A percentile compares a stretch with the other conserved stretches of the same genome.
phyloP scores from a whole-genome alignment of 2,797 vertebrate species.

The Caiman crocodilus region DNA sequence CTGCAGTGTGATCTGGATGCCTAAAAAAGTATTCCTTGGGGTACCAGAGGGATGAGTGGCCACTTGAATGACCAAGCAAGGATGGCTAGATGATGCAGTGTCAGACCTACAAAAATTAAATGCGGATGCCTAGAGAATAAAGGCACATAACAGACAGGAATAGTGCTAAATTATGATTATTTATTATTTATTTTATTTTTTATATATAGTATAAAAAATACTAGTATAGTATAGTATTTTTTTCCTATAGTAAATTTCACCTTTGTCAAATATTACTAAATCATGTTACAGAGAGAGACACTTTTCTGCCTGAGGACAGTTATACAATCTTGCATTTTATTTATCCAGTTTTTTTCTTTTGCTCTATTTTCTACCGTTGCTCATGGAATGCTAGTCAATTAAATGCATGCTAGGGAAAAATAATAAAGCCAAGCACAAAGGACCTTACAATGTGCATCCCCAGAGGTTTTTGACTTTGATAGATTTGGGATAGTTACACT shows the following conservation, averaged over 20 bases:
- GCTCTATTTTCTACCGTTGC: not conserved
- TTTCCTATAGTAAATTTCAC: not conserved
- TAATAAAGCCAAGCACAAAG: not conserved
- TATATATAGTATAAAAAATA: too few species aligned
- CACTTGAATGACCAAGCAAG: too few species aligned
- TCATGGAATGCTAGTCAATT: not conserved
- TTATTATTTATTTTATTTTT: too few species aligned
- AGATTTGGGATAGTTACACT: not conserved
- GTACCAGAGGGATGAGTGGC: too few species aligned
- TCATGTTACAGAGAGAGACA: not conserved
- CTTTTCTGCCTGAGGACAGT: not conserved
- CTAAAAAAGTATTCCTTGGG: too few species aligned
- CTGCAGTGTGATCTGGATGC: too few species aligned
- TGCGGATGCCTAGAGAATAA: too few species aligned
- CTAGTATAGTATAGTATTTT: too few species aligned
- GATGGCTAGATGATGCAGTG: too few species aligned
- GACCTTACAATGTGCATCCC: rapidly evolving
- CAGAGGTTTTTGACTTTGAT: not conserved
- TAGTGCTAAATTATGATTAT: too few species aligned
- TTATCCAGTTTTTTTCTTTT: not conserved
- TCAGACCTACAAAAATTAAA: too few species aligned
- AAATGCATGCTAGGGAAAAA: not conserved
- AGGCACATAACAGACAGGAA: too few species aligned
- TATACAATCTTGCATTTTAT: not conserved
- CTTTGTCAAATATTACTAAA: not conserved